Conservation (phyloP, 2,113 vertebrate species). For the Sarotherodon lohbergeri region DNA sequence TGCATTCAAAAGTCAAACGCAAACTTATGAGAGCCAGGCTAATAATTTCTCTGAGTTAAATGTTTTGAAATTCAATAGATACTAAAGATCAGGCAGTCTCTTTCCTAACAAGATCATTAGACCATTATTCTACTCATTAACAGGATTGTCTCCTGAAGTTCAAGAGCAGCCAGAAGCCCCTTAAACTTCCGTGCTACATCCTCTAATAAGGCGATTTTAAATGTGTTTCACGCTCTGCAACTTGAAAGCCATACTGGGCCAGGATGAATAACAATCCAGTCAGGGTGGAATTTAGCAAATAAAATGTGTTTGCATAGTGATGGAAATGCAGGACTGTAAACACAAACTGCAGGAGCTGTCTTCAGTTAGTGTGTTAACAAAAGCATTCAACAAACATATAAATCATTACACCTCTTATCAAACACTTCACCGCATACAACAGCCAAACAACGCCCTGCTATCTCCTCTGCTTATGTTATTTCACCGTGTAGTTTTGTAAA, state of each 20-base stretch:
- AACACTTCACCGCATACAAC: background rate
- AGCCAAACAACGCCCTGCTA: background rate
- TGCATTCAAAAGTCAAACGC: background rate
- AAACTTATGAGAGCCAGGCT: background rate
- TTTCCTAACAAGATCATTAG: background rate
- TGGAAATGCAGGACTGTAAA: background rate
- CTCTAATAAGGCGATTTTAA: background rate
- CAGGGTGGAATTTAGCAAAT: background rate
- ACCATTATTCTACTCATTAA: constrained; percentile 8
- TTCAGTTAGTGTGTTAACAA: background rate
- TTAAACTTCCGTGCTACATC: background rate
- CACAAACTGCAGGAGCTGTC: background rate
- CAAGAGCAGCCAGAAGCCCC: background rate
- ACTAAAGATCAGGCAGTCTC: background rate
- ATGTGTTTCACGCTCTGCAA: background rate
- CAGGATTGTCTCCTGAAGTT: constrained; percentile 6
- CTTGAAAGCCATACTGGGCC: background rate
- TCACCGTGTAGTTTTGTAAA: background rate
- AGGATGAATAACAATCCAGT: background rate
- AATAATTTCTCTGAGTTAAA: background rate
- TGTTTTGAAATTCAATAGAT: background rate
- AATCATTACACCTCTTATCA: background rate
- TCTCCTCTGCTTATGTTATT: background rate
- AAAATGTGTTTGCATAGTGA: background rate
- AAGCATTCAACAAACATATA: background rate